Conservation (phyloP, 1,140 invertebrate species). For the Leptonema lineaticorne region DNA sequence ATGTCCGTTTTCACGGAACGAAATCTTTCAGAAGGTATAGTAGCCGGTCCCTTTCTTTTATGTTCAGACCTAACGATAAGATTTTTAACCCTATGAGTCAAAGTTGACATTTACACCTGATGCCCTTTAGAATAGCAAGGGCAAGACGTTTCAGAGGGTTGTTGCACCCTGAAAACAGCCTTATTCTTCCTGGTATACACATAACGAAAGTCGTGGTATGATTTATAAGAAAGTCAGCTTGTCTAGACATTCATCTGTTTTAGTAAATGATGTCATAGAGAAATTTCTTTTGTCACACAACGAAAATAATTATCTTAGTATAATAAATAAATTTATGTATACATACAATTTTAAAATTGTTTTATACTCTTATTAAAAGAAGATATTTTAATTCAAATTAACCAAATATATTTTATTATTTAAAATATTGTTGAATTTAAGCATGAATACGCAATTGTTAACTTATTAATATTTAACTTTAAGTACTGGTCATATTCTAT, state of each 20-base stretch:
- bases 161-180: conserved; percentile 16
- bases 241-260: conserved; percentile 36
- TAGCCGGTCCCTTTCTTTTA: conserved; percentile 37
- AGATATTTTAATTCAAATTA: too few species aligned
- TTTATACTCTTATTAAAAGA: too few species aligned
- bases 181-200: conserved; percentile 19
- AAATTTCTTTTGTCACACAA: conserved; percentile 22
- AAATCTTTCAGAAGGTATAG: conserved; percentile 33
- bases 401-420: too few species aligned
- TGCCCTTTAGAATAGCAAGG: conserved; percentile 40
- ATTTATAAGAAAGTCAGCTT: conserved; percentile 40
- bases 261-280: conserved; percentile 36
- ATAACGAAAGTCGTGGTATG: conserved; percentile 21
- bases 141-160: conserved; percentile 28
- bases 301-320: too few species aligned
- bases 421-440: too few species aligned
- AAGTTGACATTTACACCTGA: conserved; percentile 43
- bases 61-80: conserved; percentile 40
- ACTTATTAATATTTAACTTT: too few species aligned
- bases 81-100: conserved; percentile 43
- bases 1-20: conserved; percentile 29
- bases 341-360: too few species aligned
- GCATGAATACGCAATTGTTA: too few species aligned
- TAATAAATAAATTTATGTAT: too few species aligned
- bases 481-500: too few species aligned